Percentiles rank a stretch among this genome's conserved stretches.
These are phyloP conservation scores for Acipenser transmontanus DNA, from an alignment of 2,797 vertebrate species.

Conservation along the genomic window DNA sequence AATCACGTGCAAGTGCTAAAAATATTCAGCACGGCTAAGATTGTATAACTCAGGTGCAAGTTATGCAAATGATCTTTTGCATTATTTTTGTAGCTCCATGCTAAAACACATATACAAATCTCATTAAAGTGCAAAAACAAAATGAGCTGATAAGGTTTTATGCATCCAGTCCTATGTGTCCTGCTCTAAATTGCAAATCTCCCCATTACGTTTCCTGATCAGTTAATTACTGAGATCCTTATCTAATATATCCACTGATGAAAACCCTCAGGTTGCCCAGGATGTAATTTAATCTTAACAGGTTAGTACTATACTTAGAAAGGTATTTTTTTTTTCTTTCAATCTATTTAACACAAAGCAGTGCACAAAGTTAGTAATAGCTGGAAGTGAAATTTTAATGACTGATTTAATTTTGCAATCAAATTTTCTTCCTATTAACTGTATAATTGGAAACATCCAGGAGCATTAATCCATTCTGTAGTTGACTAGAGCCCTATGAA, in stretches of 20 bases:
- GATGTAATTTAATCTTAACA: too few relatives aligned
- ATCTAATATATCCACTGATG: neutral
- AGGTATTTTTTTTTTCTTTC: neutral
- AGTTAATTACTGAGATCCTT: neutral
- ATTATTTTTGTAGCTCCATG: too few relatives aligned
- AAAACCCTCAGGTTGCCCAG: neutral
- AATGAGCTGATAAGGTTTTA: too few relatives aligned
- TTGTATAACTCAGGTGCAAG: too few relatives aligned
- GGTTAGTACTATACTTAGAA: neutral
- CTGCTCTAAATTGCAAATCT: too few relatives aligned
- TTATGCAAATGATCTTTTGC: too few relatives aligned
- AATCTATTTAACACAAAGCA: neutral
- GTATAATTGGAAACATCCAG: constrained; percentile 6
- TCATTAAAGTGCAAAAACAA: too few relatives aligned
- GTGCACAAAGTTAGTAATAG: neutral
- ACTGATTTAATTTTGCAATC: constrained; percentile 15
- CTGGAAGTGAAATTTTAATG: constrained; percentile 11
- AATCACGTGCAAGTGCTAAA: too few relatives aligned
- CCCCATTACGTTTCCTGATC: neutral
- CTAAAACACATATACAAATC: too few relatives aligned
- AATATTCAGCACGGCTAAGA: too few relatives aligned
- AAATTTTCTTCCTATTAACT: constrained; percentile 3
- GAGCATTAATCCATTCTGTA: neutral
- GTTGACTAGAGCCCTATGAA: neutral
- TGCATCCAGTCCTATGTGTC: too few relatives aligned